phyloP scores from a whole-genome alignment of 1,140 invertebrate species.

The Meloidogyne exigua region DNA sequence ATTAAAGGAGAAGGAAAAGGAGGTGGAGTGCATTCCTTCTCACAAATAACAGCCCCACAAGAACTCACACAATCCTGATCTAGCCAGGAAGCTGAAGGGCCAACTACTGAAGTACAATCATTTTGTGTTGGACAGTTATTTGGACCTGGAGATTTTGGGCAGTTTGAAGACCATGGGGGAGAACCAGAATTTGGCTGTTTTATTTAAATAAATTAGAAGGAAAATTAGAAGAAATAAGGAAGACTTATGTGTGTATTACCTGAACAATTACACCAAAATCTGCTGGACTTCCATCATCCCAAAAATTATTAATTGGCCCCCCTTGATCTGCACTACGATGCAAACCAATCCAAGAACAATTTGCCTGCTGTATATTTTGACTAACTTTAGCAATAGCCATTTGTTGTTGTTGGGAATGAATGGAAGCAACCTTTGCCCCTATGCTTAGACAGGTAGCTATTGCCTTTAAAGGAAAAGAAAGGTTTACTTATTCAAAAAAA shows the following conservation, averaged over 20 bases:
- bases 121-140: no score
- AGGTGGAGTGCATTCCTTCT: no score
- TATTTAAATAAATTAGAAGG: no score
- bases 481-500: not conserved
- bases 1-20: no score
- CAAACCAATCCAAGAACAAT: constrained; percentile 1
- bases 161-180: no score
- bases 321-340: not conserved
- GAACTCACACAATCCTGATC: no score
- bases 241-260: not conserved
- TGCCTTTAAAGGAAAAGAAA: not conserved
- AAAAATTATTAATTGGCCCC: not conserved
- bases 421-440: not conserved
- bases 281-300: not conserved
- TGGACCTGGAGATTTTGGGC: no score
- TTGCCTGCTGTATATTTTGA: not conserved
- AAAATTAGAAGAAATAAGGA: no score
- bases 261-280: not conserved
- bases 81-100: no score
- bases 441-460: not conserved
- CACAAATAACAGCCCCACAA: no score
- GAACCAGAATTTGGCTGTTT: no score
- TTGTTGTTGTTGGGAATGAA: not conserved
- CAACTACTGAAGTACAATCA: no score
- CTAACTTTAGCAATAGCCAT: not conserved